These are phyloP conservation scores for Isoperla grammatica DNA, from an alignment of 2,888 invertebrate species.

Conservation along the genomic window DNA sequence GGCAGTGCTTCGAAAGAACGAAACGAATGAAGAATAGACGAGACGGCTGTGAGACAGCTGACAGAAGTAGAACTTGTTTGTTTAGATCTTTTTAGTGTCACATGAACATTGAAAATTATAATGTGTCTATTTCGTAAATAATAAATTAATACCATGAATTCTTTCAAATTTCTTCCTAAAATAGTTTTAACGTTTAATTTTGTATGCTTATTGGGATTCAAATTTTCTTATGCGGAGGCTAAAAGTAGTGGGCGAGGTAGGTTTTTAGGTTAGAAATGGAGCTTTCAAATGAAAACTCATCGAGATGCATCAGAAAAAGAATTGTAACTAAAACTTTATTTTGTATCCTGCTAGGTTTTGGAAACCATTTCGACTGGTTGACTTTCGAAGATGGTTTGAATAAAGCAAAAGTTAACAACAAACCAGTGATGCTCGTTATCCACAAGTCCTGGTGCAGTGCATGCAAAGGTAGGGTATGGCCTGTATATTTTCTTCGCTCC, in stretches of 20 bases:
- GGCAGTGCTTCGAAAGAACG: too few relatives aligned
- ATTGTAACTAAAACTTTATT: too few relatives aligned
- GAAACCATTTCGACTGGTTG: conserved; percentile 23
- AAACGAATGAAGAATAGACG: too few relatives aligned
- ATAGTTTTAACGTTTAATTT: conserved; percentile 2
- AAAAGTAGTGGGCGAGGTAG: not conserved
- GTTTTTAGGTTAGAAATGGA: not conserved
- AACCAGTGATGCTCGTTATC: conserved; percentile 60
- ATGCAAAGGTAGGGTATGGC: conserved; percentile 49
- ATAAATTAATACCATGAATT: too few relatives aligned
- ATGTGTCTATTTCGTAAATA: too few relatives aligned
- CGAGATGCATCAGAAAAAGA: too few relatives aligned
- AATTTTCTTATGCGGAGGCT: not conserved
- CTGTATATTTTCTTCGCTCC: not conserved
- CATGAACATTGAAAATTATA: too few relatives aligned
- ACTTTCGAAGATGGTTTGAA: conserved; percentile 14
- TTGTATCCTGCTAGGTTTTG: conserved; percentile 24
- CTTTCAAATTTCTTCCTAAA: too few relatives aligned
- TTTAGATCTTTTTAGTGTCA: too few relatives aligned
- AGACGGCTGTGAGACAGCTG: too few relatives aligned
- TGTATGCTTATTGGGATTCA: conserved; percentile 1
- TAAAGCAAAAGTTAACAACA: conserved; percentile 35
- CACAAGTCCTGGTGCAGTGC: conserved; percentile 63
- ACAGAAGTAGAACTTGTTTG: too few relatives aligned
- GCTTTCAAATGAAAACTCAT: too few relatives aligned